Evolutionary conservation across 2,888 invertebrate species (phyloP), one percentile per base, ranked within the genome.

Genomic region (Drosophila lutescens): DNA sequence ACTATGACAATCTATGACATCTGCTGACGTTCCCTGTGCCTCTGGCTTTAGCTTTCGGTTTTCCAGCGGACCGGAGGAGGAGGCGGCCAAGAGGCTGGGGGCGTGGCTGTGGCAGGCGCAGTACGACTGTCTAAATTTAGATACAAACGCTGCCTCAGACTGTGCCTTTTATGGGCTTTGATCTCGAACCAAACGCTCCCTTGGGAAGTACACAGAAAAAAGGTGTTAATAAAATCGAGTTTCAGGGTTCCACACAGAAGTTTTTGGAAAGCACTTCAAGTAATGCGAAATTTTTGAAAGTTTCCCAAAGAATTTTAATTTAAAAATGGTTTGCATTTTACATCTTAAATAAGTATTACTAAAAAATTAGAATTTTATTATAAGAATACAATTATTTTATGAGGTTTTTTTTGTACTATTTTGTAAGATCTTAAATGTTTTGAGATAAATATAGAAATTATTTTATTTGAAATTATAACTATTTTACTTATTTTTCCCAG

Each of bases 1-100:
- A 81, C 77, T 80, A 86, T 86, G 83, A 85, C 81, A 84, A 79
- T 85, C 86, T 77, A 86, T 83, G 78, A 80, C 75, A 75, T 59
- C 80, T 79, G 62, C 71, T 62, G 65, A 53, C 56, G 71, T 26
- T 60, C 49, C 61, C 63, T 54, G 60, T 66, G 38, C 51, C 66
- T 40, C 50, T 55, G 56, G 63, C 63, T 51, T 53, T 41, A 38
- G 59, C 60, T 32, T 34, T 62, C 10, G 38, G 20, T 43, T 43
- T 43, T 59, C n/a, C 49, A n/a, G n/a, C 12, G 23, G 23, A 2
- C 20, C 20, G n/a, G n/a, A 15, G 34, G 15, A n/a, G 41, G 38
- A 47, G 23, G 49, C 2, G 41, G 30, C 47, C 26, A 54, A 43
- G 49, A 7, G 40, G 30, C 15, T 30, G 41, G 56, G 34, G 46